Percentiles rank a stretch among this genome's conserved stretches.
Evolutionary conservation across 2,113 vertebrate species (phyloP).

Genomic region (Urocitellus parryii): DNA sequence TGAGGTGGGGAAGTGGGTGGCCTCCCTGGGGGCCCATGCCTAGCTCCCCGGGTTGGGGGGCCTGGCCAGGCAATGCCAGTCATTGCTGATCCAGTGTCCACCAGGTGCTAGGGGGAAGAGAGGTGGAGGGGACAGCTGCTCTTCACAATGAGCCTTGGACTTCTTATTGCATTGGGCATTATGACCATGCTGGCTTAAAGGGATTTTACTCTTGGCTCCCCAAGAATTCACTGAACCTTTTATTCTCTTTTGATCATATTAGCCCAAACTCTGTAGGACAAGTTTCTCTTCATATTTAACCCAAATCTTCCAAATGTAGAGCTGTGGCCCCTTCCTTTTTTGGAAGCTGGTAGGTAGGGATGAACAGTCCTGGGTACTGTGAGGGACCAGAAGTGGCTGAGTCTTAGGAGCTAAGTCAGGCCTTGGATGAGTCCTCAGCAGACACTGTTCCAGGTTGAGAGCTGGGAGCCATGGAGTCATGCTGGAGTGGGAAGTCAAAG

Average conservation of each 20-base stretch:
- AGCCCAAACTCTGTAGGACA: background rate
- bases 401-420: background rate
- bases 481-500: background rate
- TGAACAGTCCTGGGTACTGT: background rate
- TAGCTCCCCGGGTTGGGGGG: background rate
- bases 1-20: background rate
- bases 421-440: background rate
- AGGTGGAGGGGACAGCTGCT: no score
- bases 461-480: background rate
- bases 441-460: background rate
- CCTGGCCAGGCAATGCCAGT: background rate
- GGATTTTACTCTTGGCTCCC: background rate
- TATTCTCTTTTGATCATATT: background rate
- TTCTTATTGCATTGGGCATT: background rate
- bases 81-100: background rate
- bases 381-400: background rate
- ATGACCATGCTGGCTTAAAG: background rate
- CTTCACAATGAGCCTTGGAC: background rate
- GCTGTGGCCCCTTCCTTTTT: background rate
- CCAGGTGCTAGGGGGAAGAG: background rate
- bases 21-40: background rate
- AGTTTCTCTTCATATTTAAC: background rate
- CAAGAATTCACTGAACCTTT: background rate
- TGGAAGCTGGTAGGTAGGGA: background rate
- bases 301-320: background rate